Base-by-base conservation (phyloP, 2,888 invertebrate genomes). In the Chelonus formosanus region DNA sequence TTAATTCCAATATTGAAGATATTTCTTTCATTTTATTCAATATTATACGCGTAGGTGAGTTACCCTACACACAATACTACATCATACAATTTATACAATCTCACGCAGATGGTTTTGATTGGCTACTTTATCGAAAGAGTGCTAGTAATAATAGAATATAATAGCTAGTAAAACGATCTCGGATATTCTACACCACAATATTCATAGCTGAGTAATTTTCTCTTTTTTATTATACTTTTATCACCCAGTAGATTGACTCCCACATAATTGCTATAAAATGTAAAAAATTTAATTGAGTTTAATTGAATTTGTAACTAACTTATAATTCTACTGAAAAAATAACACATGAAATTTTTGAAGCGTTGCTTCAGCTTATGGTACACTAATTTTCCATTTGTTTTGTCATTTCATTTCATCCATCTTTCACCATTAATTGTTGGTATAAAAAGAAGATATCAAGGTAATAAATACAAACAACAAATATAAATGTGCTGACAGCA, bases 101-200 rank as follows among this genome's bases (percentile, higher is more conserved):
- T 64, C 54, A 55, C 58, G 44, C 67, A 69, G 69, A 68, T 70
- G 69, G 48, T 65, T 61, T 53, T 64, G 69, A 70, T 72, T 70
- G 70, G 63, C 65, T 63, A 69, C 65, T 69, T 68, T 63, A 70
- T 68, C 69, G 65, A 36, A 62, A 56, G 34, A 53, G 52, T 48
- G 67, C 68, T 45, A 63, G 59, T 65, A 65, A 72, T 70, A 69
- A 72, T 70, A 59, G 67, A 68, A 70, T 69, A 67, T 66, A 69
- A 69, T 65, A 60, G 65, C 53, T 48, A 52, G 61, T 66, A 55
- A 43, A 62, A 52, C 45, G 56, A 40, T 48, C 61, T 53, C 36
- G 66, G 56, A 54, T 44, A 61, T 57, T 61, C 60, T 61, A 57
- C 63, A 58, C 57, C 55, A 63, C 66, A 6, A 63, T 58, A 54